These are phyloP conservation scores for Neoascia interrupta DNA, from an alignment of 2,888 invertebrate species.

Conservation along the genomic window DNA sequence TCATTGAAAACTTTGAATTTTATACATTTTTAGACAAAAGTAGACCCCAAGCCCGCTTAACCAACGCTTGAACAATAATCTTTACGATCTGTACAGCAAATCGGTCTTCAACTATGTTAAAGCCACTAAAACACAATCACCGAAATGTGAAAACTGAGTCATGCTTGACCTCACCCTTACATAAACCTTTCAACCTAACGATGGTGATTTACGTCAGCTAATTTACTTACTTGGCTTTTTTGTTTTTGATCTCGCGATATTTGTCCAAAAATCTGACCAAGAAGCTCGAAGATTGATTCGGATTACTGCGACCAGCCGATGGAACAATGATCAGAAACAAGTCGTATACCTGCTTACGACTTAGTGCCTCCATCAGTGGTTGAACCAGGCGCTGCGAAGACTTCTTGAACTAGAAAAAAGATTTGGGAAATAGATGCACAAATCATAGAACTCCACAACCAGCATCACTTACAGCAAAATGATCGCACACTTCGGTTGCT, in stretches of 20 bases:
- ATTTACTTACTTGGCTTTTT: slow-evolving; percentile 75
- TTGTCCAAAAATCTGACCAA: slow-evolving; percentile 72
- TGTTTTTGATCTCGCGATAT: slow-evolving; percentile 74
- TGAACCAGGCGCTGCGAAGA: slow-evolving; percentile 71
- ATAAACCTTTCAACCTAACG: too few species aligned
- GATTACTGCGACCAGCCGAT: slow-evolving; percentile 75
- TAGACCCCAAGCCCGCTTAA: too few species aligned
- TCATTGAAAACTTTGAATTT: too few species aligned
- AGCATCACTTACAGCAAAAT: slow-evolving; percentile 34
- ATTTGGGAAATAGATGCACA: background rate
- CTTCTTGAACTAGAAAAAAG: slow-evolving; percentile 59
- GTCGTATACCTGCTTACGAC: slow-evolving; percentile 73
- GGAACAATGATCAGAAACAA: slow-evolving; percentile 77
- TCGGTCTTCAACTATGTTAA: too few species aligned
- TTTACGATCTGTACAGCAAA: too few species aligned
- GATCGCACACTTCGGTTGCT: slow-evolving; percentile 59
- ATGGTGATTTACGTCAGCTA: too few species aligned
- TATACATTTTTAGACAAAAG: too few species aligned
- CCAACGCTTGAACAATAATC: too few species aligned
- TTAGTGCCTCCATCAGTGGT: slow-evolving; percentile 72
- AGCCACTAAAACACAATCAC: too few species aligned
- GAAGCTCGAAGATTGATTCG: slow-evolving; percentile 71
- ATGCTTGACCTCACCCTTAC: too few species aligned
- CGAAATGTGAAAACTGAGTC: too few species aligned
- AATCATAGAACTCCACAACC: background rate